Percentiles rank a stretch among this genome's conserved stretches.
phyloP scores from a whole-genome alignment of 2,888 invertebrate species.

The Tenodera sinensis region DNA sequence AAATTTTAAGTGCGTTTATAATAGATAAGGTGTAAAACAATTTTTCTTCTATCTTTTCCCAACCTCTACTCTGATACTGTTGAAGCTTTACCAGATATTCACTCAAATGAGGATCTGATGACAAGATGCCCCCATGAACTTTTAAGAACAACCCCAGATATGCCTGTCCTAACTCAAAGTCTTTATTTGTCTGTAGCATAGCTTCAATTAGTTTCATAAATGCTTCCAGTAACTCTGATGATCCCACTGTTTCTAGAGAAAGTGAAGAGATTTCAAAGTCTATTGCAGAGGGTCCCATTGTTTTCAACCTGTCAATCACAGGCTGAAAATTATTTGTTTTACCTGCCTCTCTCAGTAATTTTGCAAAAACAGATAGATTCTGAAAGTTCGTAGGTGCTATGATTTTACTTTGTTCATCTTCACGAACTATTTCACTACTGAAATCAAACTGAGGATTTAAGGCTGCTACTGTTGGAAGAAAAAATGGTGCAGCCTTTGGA shows the following conservation, averaged over 20 bases:
- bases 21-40: constrained; percentile 72
- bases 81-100: constrained; percentile 56
- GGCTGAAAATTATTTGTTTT: constrained; percentile 51
- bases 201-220: constrained; percentile 71
- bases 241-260: constrained; percentile 69
- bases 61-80: constrained; percentile 56
- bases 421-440: constrained; percentile 44
- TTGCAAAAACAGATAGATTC: constrained; percentile 67
- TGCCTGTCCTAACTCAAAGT: constrained; percentile 88
- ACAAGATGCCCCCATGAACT: constrained; percentile 63
- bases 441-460: constrained; percentile 79
- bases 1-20: constrained; percentile 68
- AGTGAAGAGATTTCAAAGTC: constrained; percentile 84
- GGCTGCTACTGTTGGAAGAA: constrained; percentile 85
- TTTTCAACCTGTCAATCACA: constrained; percentile 62
- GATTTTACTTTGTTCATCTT: constrained; percentile 49
- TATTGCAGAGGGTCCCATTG: constrained; percentile 75
- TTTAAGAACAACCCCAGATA: constrained; percentile 87
- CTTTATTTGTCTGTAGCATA: constrained; percentile 68
- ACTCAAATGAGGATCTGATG: constrained; percentile 53
- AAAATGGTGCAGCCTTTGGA: constrained; percentile 91
- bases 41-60: constrained; percentile 65
- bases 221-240: constrained; percentile 64
- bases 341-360: constrained; percentile 54
- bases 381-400: constrained; percentile 56